Conservation (phyloP, 2,797 vertebrate species). For the Sebastes oblongus region DNA sequence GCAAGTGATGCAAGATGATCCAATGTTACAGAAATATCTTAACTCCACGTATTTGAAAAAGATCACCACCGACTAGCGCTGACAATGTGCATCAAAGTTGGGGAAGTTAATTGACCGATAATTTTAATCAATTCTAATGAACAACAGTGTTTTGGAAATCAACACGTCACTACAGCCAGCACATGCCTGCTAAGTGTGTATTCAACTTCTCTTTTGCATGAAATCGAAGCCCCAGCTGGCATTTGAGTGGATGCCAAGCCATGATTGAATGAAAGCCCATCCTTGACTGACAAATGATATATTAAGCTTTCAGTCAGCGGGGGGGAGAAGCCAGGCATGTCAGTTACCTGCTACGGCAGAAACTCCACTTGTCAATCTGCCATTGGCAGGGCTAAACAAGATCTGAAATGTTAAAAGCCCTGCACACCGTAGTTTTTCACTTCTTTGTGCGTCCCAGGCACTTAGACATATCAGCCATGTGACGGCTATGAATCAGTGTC, state of each 20-base stretch:
- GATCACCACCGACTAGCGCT: constrained; percentile 33
- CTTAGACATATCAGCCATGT: constrained; percentile 80
- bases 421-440: constrained; percentile 70
- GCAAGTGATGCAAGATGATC: constrained; percentile 79
- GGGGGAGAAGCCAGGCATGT: constrained; percentile 78
- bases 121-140: constrained; percentile 44
- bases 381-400: constrained; percentile 82
- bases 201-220: constrained; percentile 71
- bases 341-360: constrained; percentile 84
- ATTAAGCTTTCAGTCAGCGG: constrained; percentile 86
- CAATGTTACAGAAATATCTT: constrained; percentile 70
- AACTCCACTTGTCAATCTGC: constrained; percentile 84
- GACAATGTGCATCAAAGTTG: constrained; percentile 43
- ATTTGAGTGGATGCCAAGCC: constrained; percentile 77
- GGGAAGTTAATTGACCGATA: constrained; percentile 48
- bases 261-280: constrained; percentile 85
- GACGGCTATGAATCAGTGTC: constrained; percentile 79
- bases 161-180: constrained; percentile 38
- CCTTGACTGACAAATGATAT: constrained; percentile 87
- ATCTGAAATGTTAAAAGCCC: constrained; percentile 84
- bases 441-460: constrained; percentile 71
- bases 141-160: constrained; percentile 50
- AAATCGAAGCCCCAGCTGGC: constrained; percentile 73
- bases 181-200: constrained; percentile 41
- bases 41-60: constrained; percentile 56